A percentile compares a stretch with the other conserved stretches of the same genome.
Conservation (phyloP, 30 jellyfish, hydroid and myxozoan genomes). For the Turritopsis rubra region DNA sequence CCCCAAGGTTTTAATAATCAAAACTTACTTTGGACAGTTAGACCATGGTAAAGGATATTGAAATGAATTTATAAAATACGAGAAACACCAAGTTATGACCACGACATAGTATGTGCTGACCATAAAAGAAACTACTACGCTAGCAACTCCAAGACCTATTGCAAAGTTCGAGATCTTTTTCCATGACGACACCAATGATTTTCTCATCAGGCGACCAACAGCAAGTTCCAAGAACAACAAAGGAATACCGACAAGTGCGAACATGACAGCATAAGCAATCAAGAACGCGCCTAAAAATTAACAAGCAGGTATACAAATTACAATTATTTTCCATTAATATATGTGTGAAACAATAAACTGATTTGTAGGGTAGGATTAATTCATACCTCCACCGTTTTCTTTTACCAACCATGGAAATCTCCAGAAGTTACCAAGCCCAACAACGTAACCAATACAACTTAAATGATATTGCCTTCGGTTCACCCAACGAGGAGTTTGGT, state of each 20-base stretch:
- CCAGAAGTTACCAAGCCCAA: conserved; percentile 26
- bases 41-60: conserved; percentile 90
- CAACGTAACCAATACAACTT: conserved; percentile 15
- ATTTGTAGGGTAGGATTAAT: neutral
- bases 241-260: conserved; percentile 71
- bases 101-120: conserved; percentile 56
- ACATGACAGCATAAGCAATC: conserved; percentile 66
- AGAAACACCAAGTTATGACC: conserved; percentile 79
- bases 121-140: conserved; percentile 43
- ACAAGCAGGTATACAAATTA: neutral
- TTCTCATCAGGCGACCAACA: conserved; percentile 65
- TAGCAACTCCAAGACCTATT: conserved; percentile 68
- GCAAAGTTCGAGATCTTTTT: conserved; percentile 50
- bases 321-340: too few relatives aligned
- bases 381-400: conserved; percentile 18
- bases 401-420: conserved; percentile 16
- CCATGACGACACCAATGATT: conserved; percentile 68
- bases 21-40: conserved; percentile 70
- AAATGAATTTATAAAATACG: conserved; percentile 60
- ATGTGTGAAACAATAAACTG: too few relatives aligned
- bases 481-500: conserved; percentile 2
- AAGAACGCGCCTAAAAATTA: conserved; percentile 73
- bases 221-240: conserved; percentile 70
- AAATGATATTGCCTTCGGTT: conserved; percentile 13
- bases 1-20: neutral